Evolutionary conservation across 2,888 invertebrate genomes (phyloP).

Genomic region (Thysanoteuthis rhombus): DNA sequence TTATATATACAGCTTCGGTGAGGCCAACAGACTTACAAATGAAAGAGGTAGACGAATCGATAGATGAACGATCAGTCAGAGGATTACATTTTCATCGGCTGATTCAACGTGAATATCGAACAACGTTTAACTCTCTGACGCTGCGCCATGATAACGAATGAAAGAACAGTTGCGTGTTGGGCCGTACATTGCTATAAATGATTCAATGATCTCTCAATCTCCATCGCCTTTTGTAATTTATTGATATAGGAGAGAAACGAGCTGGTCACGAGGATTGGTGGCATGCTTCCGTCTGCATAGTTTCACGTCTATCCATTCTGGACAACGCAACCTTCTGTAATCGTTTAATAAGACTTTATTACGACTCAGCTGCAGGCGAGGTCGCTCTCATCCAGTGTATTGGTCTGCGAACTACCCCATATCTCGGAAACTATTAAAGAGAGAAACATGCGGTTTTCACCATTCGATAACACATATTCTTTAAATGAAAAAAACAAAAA

Average conservation of each 20-base stretch:
- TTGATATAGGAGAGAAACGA: neutral
- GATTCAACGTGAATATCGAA: neutral
- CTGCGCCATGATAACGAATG: neutral
- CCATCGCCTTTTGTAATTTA: neutral
- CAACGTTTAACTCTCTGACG: neutral
- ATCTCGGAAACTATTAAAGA: no score
- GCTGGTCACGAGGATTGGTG: neutral
- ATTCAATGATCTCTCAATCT: neutral
- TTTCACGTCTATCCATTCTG: neutral
- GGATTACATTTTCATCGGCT: neutral
- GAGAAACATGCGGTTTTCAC: no score
- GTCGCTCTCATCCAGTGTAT: no score
- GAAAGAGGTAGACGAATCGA: neutral
- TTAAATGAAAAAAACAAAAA: no score
- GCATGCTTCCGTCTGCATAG: neutral
- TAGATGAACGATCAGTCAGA: neutral
- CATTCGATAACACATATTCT: no score
- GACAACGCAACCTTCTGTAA: neutral
- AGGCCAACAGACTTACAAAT: neutral
- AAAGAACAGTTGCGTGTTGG: neutral
- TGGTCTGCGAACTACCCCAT: no score
- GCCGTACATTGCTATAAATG: neutral
- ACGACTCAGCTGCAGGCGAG: no score
- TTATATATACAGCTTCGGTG: no score
- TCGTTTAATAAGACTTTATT: neutral